Conservation (phyloP, 1,140 invertebrate genomes). For the Drosophila hydei region DNA sequence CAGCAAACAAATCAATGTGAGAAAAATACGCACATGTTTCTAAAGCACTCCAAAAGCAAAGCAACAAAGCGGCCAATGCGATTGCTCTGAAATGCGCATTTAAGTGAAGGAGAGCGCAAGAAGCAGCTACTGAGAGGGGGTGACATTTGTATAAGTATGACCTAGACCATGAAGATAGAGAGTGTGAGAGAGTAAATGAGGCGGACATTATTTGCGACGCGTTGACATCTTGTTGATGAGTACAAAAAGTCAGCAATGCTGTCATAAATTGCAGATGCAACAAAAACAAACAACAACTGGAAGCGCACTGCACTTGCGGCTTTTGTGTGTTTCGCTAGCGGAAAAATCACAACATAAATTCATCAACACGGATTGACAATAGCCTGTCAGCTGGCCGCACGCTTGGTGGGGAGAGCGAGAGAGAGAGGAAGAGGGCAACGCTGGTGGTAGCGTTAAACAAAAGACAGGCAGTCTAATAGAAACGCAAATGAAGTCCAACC, state of each 20-base stretch:
- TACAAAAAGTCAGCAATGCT: slow-evolving; percentile 29
- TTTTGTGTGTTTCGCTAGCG: slow-evolving; percentile 41
- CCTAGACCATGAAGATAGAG: slow-evolving; percentile 33
- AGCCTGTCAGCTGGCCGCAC: slow-evolving; percentile 40
- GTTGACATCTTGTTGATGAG: slow-evolving; percentile 47
- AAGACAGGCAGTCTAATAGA: slow-evolving; percentile 56
- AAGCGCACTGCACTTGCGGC: slow-evolving; percentile 23
- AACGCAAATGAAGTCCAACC: slow-evolving; percentile 48
- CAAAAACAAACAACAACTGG: background rate
- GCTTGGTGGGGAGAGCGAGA: background rate
- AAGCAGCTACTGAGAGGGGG: background rate
- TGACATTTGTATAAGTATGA: no score
- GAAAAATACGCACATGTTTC: slow-evolving; percentile 44
- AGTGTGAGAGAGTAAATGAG: background rate
- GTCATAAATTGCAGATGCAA: slow-evolving; percentile 48
- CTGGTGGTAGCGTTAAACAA: slow-evolving; percentile 44
- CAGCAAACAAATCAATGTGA: slow-evolving; percentile 19
- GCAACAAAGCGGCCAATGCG: background rate
- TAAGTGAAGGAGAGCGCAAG: background rate
- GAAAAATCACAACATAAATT: slow-evolving; percentile 63
- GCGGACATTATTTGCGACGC: slow-evolving; percentile 46
- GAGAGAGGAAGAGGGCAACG: background rate
- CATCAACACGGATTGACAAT: slow-evolving; percentile 67
- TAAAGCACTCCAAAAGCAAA: slow-evolving; percentile 1
- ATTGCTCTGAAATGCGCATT: slow-evolving; percentile 14